Conservation (phyloP, 2,113 vertebrate species). For the Phalacrocorax brasilianus region DNA sequence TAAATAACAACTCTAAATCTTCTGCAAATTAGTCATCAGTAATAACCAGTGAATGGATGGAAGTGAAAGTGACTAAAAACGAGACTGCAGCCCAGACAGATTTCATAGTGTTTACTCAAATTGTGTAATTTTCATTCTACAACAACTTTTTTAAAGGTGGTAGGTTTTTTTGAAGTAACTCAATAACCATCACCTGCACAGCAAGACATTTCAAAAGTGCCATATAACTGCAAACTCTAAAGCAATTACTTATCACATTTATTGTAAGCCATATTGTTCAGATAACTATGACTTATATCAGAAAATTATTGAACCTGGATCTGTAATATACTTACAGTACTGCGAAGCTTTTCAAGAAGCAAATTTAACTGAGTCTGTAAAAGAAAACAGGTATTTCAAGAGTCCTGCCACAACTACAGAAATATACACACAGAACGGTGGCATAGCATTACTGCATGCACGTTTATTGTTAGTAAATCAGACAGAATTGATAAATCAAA, state of each 20-base stretch:
- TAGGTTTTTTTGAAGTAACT: neutral
- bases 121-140: neutral
- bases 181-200: neutral
- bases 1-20: neutral
- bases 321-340: constrained; percentile 85
- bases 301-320: neutral
- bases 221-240: neutral
- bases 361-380: constrained; percentile 94
- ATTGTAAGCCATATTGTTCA: neutral
- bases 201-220: neutral
- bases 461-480: neutral
- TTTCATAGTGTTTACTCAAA: neutral
- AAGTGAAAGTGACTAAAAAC: neutral
- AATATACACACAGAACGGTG: neutral
- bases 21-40: neutral
- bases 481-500: neutral
- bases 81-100: neutral
- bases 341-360: constrained; percentile 94
- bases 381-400: constrained; percentile 31
- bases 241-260: neutral
- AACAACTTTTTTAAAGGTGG: neutral
- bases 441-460: neutral
- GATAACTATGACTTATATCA: neutral
- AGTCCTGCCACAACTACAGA: neutral
- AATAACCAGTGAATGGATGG: neutral